Conservation (phyloP, 2,797 vertebrate species). For the Anguilla pacifica region DNA sequence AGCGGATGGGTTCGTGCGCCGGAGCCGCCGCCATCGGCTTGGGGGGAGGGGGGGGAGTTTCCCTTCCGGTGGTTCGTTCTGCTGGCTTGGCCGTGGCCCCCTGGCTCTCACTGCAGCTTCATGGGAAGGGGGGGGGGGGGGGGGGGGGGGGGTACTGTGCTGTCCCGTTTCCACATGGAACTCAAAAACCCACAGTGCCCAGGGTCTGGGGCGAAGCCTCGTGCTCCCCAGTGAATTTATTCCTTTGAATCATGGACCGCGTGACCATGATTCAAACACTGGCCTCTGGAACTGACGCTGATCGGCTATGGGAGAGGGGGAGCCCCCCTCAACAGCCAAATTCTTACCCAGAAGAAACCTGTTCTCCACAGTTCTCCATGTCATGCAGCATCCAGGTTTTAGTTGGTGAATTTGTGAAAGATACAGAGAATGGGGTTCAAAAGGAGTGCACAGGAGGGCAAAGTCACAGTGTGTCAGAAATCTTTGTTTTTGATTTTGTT, state of each 20-base stretch:
- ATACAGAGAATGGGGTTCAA: neutral
- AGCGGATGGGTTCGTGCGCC: neutral
- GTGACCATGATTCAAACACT: neutral
- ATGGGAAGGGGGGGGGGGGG: no score
- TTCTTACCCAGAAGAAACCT: neutral
- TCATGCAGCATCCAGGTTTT: neutral
- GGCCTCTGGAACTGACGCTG: neutral
- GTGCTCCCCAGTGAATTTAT: neutral
- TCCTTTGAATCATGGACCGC: no score
- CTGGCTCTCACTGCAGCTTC: neutral
- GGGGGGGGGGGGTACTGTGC: neutral
- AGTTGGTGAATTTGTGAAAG: neutral
- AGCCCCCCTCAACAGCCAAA: neutral
- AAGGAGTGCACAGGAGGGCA: neutral
- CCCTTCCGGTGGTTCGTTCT: neutral
- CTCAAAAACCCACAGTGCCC: neutral
- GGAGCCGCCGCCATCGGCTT: neutral
- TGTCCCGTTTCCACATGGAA: neutral
- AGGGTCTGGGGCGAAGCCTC: no score
- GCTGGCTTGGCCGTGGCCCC: neutral
- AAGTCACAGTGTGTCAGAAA: neutral
- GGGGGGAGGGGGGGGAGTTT: neutral
- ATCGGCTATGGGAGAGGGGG: neutral
- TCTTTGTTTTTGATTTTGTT: constrained; percentile 5
- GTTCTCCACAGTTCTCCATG: neutral